Evolutionary conservation across 2,888 invertebrate species (phyloP).

Genomic region (Dexiosoma caninum): DNA sequence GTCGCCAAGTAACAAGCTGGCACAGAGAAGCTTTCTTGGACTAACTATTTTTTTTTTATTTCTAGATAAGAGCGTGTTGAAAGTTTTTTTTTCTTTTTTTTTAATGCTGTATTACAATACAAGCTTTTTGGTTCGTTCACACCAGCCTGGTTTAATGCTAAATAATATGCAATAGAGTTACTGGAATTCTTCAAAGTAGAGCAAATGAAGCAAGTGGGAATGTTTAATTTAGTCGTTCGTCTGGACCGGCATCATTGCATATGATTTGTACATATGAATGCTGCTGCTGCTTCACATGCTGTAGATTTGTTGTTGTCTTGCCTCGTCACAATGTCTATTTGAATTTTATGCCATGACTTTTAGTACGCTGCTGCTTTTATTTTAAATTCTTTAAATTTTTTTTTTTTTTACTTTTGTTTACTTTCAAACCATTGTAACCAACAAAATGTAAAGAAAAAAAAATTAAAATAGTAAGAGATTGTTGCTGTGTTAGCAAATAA

Average conservation of each 20-base stretch:
- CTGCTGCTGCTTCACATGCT: constrained; percentile 35
- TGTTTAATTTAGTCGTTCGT: neutral
- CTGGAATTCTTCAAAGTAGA: neutral
- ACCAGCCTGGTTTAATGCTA: constrained; percentile 2
- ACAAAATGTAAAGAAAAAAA: constrained; percentile 12
- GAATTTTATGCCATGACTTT: constrained; percentile 45
- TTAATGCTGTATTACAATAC: neutral
- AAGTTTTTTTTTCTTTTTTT: constrained; percentile 28
- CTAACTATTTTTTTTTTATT: neutral
- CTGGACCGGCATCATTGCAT: constrained; percentile 7
- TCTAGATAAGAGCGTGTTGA: constrained; percentile 38
- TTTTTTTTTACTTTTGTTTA: constrained; percentile 1
- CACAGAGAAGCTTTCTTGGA: neutral
- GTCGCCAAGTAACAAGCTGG: constrained; percentile 2
- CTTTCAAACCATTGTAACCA: constrained; percentile 21
- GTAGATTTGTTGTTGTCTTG: constrained; percentile 44
- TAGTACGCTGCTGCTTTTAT: constrained; percentile 1
- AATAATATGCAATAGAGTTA: neutral
- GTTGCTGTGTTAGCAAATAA: constrained; percentile 33
- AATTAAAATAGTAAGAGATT: constrained; percentile 20
- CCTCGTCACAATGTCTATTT: constrained; percentile 55
- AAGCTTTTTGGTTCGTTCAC: too few species aligned
- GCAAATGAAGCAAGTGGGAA: neutral
- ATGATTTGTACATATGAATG: neutral
- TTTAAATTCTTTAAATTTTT: neutral